These are phyloP conservation scores for Xiphophorus birchmanni DNA, from an alignment of 2,797 vertebrate species.

Conservation along the genomic window DNA sequence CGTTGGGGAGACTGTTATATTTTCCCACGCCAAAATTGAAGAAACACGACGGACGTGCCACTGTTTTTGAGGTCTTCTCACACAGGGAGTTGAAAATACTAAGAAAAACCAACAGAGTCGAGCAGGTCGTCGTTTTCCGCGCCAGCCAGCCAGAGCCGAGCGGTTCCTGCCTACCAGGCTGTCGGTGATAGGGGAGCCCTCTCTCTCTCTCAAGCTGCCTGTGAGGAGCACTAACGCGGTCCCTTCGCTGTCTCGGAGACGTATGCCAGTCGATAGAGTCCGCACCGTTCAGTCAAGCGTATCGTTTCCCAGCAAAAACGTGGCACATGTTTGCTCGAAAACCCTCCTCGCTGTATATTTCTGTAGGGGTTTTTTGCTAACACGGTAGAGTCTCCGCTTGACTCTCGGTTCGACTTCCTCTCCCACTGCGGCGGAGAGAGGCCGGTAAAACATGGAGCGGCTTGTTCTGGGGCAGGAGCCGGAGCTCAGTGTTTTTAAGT, in stretches of 20 bases:
- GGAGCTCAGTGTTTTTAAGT: slow-evolving; percentile 11
- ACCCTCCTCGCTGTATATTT: slow-evolving; percentile 7
- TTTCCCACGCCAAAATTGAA: background rate
- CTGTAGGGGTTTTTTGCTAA: slow-evolving; percentile 2
- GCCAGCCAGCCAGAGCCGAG: slow-evolving; percentile 9
- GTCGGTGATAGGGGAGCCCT: slow-evolving; percentile 25
- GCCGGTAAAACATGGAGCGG: slow-evolving; percentile 73
- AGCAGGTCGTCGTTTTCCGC: slow-evolving; percentile 34
- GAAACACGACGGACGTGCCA: accelerated
- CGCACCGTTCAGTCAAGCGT: slow-evolving; percentile 10
- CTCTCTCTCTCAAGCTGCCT: slow-evolving; percentile 16
- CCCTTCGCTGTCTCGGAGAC: slow-evolving; percentile 2
- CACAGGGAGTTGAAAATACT: background rate
- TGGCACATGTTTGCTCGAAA: slow-evolving; percentile 21
- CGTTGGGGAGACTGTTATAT: background rate
- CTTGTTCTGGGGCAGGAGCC: slow-evolving; percentile 27
- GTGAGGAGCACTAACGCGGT: background rate
- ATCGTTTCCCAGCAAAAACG: slow-evolving; percentile 2
- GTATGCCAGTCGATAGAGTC: background rate
- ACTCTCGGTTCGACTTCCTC: slow-evolving; percentile 84
- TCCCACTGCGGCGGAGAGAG: slow-evolving; percentile 71
- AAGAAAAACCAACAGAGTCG: slow-evolving; percentile 4
- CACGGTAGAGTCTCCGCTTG: slow-evolving; percentile 40
- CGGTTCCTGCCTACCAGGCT: slow-evolving; percentile 37
- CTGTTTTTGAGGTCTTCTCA: background rate